Evolutionary conservation across 2,113 vertebrate species (phyloP).

Genomic region (Perognathus longimembris): DNA sequence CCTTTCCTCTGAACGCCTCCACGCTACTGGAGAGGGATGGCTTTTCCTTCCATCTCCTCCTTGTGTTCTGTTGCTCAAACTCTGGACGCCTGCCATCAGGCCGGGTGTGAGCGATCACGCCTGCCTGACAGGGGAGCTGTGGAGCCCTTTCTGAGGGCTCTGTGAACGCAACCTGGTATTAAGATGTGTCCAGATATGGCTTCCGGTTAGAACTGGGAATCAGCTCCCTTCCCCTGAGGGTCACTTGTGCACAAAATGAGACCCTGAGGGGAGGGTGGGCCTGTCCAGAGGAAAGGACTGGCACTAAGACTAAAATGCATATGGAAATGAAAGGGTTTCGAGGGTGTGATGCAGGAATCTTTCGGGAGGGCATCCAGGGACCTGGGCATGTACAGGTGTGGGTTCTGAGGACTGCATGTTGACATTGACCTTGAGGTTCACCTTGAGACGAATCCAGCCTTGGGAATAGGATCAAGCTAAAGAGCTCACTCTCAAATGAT

Average conservation of each 20-base stretch:
- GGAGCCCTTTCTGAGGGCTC: neutral
- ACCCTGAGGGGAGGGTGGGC: neutral
- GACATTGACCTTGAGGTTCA: neutral
- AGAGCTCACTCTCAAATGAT: neutral
- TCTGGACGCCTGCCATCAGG: neutral
- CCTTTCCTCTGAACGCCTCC: constrained; percentile 69
- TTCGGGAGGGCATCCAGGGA: neutral
- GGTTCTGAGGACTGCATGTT: neutral
- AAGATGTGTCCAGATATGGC: neutral
- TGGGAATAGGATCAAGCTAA: constrained; percentile 46
- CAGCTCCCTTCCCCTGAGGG: neutral
- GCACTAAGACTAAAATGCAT: neutral
- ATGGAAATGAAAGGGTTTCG: neutral
- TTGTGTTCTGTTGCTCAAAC: neutral
- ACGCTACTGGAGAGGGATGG: constrained; percentile 67
- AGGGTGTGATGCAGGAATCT: neutral
- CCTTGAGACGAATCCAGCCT: constrained; percentile 64
- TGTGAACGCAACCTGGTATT: neutral
- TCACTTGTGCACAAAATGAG: neutral
- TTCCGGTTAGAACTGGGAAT: constrained; percentile 27
- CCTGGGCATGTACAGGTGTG: neutral
- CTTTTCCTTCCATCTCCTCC: neutral
- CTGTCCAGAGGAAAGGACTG: neutral
- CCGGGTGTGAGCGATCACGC: neutral
- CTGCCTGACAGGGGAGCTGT: neutral